phyloP scores from a whole-genome alignment of 1,140 invertebrate genomes.

The Pogonomyrmex barbatus region DNA sequence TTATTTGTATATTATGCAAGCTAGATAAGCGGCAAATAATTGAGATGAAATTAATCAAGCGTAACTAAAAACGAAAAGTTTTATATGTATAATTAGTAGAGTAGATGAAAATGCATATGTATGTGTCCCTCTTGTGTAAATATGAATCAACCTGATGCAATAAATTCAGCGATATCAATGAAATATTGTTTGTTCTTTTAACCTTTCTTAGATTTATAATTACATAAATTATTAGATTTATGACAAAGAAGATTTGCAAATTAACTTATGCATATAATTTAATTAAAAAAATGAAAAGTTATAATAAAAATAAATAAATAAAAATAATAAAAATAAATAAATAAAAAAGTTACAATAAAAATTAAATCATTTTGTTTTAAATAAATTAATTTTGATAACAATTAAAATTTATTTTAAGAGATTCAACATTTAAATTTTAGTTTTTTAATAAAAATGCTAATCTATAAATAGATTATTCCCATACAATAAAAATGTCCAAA shows the following conservation, averaged over 20 bases:
- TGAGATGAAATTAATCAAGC: conserved; percentile 68
- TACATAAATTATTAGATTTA: neutral
- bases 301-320: neutral
- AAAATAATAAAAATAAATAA: neutral
- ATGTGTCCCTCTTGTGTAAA: conserved; percentile 84
- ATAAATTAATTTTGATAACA: too few relatives aligned
- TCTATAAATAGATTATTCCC: too few relatives aligned
- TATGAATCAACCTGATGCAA: conserved; percentile 84
- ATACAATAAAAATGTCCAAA: too few relatives aligned
- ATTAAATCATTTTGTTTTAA: too few relatives aligned
- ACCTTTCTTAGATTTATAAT: neutral
- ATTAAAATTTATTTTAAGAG: too few relatives aligned
- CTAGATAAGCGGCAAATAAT: conserved; percentile 69
- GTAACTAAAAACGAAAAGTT: conserved; percentile 75
- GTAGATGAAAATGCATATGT: conserved; percentile 84
- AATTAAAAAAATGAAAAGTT: neutral
- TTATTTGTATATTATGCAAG: conserved; percentile 53
- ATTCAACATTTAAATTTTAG: too few relatives aligned
- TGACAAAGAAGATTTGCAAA: neutral
- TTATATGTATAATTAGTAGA: conserved; percentile 83
- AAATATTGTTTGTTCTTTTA: neutral
- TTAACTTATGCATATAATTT: neutral
- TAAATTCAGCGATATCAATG: conserved; percentile 82
- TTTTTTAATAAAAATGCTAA: too few relatives aligned
- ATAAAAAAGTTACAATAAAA: too few relatives aligned